A percentile compares a stretch with the other conserved stretches of the same genome.
Conservation (phyloP, 2,888 invertebrate genomes). For the Mesorhabditis belari region DNA sequence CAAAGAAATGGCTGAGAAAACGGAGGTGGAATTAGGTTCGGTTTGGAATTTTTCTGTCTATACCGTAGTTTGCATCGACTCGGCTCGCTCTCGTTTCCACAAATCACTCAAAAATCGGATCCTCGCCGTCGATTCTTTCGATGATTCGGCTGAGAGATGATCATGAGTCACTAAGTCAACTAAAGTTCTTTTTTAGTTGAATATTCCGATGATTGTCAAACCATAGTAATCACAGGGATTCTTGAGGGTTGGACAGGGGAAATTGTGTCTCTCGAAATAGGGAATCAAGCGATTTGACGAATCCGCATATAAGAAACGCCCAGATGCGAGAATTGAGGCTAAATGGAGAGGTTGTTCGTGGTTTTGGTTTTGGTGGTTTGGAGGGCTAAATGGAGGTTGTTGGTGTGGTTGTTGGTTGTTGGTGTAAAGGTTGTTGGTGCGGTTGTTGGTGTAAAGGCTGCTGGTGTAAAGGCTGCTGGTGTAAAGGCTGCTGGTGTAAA, state of each 20-base stretch:
- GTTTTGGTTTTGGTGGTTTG: too few species aligned
- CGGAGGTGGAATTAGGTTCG: too few species aligned
- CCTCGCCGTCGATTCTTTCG: constrained; percentile 85
- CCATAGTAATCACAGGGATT: constrained; percentile 90
- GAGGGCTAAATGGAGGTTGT: too few species aligned
- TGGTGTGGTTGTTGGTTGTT: too few species aligned
- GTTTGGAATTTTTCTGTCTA: neutral
- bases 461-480: too few species aligned
- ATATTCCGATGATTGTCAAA: constrained; percentile 23
- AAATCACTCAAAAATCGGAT: constrained; percentile 81
- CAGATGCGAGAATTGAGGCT: constrained; percentile 77
- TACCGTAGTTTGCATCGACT: neutral
- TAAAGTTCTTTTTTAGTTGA: constrained; percentile 51
- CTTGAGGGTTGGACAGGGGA: constrained; percentile 89
- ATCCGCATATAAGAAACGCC: constrained; percentile 83
- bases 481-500: too few species aligned
- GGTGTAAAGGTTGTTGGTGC: neutral
- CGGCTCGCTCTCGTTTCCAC: constrained; percentile 52
- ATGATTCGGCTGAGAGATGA: constrained; percentile 83
- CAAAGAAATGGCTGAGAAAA: too few species aligned
- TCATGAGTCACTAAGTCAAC: constrained; percentile 89
- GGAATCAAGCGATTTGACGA: constrained; percentile 71
- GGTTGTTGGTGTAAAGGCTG: too few species aligned
- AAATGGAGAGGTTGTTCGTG: constrained; percentile 16
- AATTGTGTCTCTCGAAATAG: constrained; percentile 82